Evolutionary conservation across 2,113 vertebrate genomes (phyloP).

Genomic region (Rhea pennata): DNA sequence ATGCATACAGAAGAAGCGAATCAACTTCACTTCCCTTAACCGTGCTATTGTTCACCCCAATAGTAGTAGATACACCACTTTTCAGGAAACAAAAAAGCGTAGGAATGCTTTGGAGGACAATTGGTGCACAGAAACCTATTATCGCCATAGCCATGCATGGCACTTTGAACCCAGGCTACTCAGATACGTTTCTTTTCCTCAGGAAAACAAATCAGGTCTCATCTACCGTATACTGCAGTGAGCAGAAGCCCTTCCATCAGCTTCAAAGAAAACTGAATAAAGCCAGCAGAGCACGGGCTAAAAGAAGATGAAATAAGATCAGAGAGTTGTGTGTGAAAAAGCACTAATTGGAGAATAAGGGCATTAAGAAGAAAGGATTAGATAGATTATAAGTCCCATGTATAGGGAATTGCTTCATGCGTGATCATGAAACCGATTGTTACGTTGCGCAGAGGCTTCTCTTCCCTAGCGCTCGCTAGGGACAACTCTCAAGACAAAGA

Average conservation of each 20-base stretch:
- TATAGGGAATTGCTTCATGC: not conserved
- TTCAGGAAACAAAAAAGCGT: not conserved
- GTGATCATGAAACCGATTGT: not conserved
- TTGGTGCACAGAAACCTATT: not conserved
- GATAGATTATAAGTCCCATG: not conserved
- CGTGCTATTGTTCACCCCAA: not conserved
- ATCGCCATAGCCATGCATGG: not conserved
- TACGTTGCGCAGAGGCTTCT: not conserved
- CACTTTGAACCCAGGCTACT: not conserved
- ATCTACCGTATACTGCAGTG: not conserved
- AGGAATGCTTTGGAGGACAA: not conserved
- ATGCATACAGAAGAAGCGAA: not conserved
- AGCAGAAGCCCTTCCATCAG: not conserved
- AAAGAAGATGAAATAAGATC: conserved; percentile 8
- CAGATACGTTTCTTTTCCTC: not conserved
- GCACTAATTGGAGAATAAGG: conserved; percentile 16
- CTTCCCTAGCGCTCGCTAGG: not conserved
- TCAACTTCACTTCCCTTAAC: not conserved
- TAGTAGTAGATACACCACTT: not conserved
- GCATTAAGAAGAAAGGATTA: conserved; percentile 18
- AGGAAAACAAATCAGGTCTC: not conserved
- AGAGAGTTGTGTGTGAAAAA: conserved; percentile 6
- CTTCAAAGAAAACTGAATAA: not conserved
- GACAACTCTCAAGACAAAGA: not conserved
- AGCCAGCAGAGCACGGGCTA: not conserved